phyloP scores from a whole-genome alignment of 1,140 invertebrate species.

The Pissodes strobi region DNA sequence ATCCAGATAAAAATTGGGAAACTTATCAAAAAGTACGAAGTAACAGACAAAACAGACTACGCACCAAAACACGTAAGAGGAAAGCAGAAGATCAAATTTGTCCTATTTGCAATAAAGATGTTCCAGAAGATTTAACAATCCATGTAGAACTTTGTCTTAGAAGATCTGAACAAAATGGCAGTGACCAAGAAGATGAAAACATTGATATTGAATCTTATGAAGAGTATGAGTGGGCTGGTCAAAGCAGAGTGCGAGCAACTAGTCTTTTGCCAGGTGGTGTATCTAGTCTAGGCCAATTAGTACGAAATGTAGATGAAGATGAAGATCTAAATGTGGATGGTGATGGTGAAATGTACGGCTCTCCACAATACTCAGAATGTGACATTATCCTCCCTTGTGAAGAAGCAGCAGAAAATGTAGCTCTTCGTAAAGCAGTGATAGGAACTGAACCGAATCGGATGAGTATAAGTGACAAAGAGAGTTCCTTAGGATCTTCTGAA shows the following conservation, averaged over 20 bases:
- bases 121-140: slow-evolving; percentile 72
- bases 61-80: slow-evolving; percentile 59
- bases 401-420: slow-evolving; percentile 61
- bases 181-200: slow-evolving; percentile 68
- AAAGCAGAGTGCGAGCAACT: slow-evolving; percentile 72
- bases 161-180: slow-evolving; percentile 59
- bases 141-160: slow-evolving; percentile 78
- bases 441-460: slow-evolving; percentile 41
- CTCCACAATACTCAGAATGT: slow-evolving; percentile 79
- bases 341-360: slow-evolving; percentile 85
- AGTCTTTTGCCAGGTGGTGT: slow-evolving; percentile 73
- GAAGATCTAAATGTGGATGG: slow-evolving; percentile 62
- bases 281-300: slow-evolving; percentile 61
- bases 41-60: slow-evolving; percentile 67
- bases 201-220: slow-evolving; percentile 74
- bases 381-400: slow-evolving; percentile 68
- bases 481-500: not conserved
- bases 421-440: slow-evolving; percentile 65
- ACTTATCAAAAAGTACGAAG: slow-evolving; percentile 75
- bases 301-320: slow-evolving; percentile 57
- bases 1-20: slow-evolving; percentile 73
- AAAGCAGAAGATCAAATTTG: slow-evolving; percentile 67
- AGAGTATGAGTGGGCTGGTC: slow-evolving; percentile 83
- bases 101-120: slow-evolving; percentile 75
- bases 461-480: slow-evolving; percentile 8